Evolutionary conservation across 1,140 invertebrate genomes (phyloP).

Genomic region (Centruroides vittatus): DNA sequence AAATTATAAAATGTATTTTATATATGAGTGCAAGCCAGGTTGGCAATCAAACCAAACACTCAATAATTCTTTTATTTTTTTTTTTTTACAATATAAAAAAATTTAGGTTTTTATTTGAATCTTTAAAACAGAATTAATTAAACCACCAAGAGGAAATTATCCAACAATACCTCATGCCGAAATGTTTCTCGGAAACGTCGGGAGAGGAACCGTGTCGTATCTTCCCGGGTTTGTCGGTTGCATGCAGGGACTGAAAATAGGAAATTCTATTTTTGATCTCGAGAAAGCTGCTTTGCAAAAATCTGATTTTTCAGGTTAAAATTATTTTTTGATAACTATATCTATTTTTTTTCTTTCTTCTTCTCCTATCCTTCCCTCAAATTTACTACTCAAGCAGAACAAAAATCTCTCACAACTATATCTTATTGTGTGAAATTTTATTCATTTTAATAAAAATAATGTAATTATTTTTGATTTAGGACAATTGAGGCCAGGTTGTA

Average conservation of each 20-base stretch:
- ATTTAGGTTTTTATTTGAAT: constrained; percentile 2
- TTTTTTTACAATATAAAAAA: background rate
- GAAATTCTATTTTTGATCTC: constrained; percentile 57
- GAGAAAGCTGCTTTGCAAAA: constrained; percentile 18
- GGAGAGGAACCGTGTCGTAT: constrained; percentile 28
- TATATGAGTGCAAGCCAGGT: background rate
- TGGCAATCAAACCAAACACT: constrained; percentile 11
- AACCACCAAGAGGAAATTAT: constrained; percentile 63
- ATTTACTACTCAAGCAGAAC: too few relatives aligned
- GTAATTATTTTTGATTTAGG: constrained; percentile 32
- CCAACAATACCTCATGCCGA: constrained; percentile 73
- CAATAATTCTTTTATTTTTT: constrained; percentile 6
- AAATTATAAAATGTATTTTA: too few relatives aligned
- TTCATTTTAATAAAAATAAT: background rate
- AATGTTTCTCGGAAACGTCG: constrained; percentile 74
- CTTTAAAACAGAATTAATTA: constrained; percentile 53
- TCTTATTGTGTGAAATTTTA: too few relatives aligned
- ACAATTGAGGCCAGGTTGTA: constrained; percentile 54
- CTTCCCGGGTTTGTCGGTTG: constrained; percentile 67
- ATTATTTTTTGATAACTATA: too few relatives aligned
- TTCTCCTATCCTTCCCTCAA: background rate
- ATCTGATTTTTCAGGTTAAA: constrained; percentile 13
- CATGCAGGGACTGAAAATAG: constrained; percentile 73
- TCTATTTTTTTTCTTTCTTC: too few relatives aligned
- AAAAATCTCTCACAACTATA: too few relatives aligned